Evolutionary conservation across 2,797 vertebrate genomes (phyloP).

Genomic region (Hippopotamyrus pictus): DNA sequence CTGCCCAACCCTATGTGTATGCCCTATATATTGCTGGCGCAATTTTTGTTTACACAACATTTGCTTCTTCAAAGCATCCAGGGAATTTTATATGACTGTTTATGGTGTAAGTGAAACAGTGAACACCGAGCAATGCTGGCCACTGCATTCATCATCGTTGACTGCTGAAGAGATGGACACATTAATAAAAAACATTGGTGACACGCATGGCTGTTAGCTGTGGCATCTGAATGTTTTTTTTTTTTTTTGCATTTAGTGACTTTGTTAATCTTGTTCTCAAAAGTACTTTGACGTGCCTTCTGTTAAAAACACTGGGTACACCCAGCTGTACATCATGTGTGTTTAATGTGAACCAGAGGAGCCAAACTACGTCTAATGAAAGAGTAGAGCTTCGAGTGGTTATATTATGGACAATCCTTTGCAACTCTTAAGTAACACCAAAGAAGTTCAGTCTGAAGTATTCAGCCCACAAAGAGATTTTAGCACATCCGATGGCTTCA

Average conservation of each 20-base stretch:
- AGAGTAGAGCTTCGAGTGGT: neutral
- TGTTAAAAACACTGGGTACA: neutral
- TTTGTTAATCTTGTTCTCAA: neutral
- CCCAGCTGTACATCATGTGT: neutral
- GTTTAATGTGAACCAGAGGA: neutral
- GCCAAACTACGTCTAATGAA: neutral
- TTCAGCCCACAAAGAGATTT: neutral
- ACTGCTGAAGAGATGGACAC: neutral
- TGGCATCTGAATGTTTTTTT: neutral
- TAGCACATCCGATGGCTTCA: neutral
- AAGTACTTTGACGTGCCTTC: constrained; percentile 1
- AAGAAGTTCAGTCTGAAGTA: neutral
- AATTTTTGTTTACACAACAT: neutral
- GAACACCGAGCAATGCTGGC: neutral
- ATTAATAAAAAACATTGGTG: neutral
- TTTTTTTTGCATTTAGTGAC: neutral
- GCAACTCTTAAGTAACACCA: neutral
- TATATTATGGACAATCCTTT: neutral
- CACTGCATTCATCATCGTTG: neutral
- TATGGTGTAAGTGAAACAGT: neutral
- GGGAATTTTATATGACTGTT: neutral
- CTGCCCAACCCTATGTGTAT: neutral
- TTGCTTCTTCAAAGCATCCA: neutral
- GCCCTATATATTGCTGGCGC: neutral
- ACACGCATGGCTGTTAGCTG: neutral